Base-by-base conservation (phyloP, 1,140 invertebrate genomes). In the Andrena cerasifolii region DNA sequence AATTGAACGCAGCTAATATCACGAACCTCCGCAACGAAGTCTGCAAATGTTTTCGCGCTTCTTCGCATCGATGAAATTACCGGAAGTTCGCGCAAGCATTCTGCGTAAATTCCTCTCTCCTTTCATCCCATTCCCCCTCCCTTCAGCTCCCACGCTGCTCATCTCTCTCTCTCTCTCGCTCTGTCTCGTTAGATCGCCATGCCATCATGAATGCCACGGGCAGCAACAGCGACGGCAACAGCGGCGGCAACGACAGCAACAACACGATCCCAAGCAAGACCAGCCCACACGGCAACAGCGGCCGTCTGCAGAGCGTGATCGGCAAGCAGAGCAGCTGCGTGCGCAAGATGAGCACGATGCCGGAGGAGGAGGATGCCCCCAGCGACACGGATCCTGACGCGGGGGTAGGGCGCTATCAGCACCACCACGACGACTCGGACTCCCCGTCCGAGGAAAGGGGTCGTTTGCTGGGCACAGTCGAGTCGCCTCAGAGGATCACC, bases 331-430 rank as follows among this genome's bases (percentile, higher is more conserved):
- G 59, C 43, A 73, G 66, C n/a, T 45, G 84, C 68, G 73, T 88
- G 47, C 76, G 88, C 54, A 91, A 91, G 75, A 91, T 91, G 90
- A 91, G 89, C 62, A 89, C 86, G 14, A 91, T 91, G 90, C 83
- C 82, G 14, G 90, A 91, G 58, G 90, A 91, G 66, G 90, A 91
- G 70, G 87, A 89, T 16, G 80, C 81, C 21, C 87, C 90, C 1
- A 89, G 91, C 61, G 90, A 90, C 26, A 43, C 83, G 21, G 89
- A 91, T 45, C 80, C 87, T 33, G 88, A 89, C 47, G 45, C 74
- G n/a, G 67, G 53, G 24, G 58, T 61, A 58, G 59, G 61, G 10
- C 45, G 70, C 47, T 72, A 62, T 43, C 28, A 78, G 12, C 75
- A 76, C 4, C 68, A 82, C 18, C 84, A 90, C 53, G 84, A 63